Evolutionary conservation across 2,797 vertebrate species (phyloP), one percentile per base, ranked within the genome.

Genomic region (Sebastiscus albofasciatus): DNA sequence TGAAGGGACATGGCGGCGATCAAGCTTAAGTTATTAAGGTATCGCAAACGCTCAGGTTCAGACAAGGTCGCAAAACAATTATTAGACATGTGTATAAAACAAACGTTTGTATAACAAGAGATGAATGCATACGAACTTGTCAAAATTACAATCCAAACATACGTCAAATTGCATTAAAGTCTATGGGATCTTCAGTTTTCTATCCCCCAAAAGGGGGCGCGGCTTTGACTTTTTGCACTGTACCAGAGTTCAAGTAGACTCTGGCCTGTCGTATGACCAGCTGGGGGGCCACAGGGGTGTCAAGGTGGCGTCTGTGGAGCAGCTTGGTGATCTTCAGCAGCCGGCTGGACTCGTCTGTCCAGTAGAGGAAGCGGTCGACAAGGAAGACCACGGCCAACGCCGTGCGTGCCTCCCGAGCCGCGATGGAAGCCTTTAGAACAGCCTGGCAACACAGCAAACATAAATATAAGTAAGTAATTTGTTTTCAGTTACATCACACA

Each of bases 241-340:
- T 93, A 99, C 97, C 98, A 79, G 96, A 79, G 90, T 96, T 98
- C 54, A 96, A 88, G 0, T 96, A 97, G 34, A 99, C 87, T 13
- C 97, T 96, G 64, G 98, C 98, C 83, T 97, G 97, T 67, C 98
- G 96, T 85, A 99, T 96, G 79, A 99, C 95, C 94, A 99, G 84
- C 95, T 99, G 98, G 0, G 98, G 98, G 14, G 98, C 96, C 29
- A 99, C 89, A 0, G 97, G 97, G 0, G 91, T 87, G 1, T 78
- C 20, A 0, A 95, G 97, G 80, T 95, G 90, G 77, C 87, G 83
- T 67, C 78, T 85, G 94, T 99, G 98, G 78, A 99, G 94, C 26
- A 92, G 92, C 85, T 96, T 96, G 91, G 95, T 94, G 3, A 99
- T 94, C 65, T 82, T 95, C 27, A 99, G 95, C 20, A 99, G 96